phyloP scores from a whole-genome alignment of 2,113 vertebrate species.

The Peromyscus californicus region DNA sequence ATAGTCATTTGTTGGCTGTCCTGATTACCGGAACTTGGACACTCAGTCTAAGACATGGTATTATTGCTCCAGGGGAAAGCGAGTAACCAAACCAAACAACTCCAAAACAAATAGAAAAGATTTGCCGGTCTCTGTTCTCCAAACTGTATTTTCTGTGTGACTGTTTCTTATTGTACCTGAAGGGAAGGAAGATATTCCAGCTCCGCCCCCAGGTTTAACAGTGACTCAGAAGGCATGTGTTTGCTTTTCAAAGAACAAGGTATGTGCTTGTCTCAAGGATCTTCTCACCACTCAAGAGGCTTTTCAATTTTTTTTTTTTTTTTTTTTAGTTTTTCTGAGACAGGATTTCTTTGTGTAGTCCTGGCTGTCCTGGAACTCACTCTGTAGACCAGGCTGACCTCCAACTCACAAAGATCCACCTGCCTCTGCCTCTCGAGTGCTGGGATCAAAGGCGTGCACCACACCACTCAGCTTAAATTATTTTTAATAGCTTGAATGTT shows the following conservation, averaged over 20 bases:
- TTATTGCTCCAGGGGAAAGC: background rate
- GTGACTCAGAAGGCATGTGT: background rate
- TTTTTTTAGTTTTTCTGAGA: too few species aligned
- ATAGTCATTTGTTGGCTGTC: background rate
- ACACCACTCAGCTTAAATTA: background rate
- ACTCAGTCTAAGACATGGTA: background rate
- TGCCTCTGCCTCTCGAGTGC: too few species aligned
- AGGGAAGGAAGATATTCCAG: background rate
- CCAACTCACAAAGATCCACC: too few species aligned
- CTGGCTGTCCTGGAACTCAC: too few species aligned
- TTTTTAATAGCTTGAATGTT: slow-evolving; percentile 18
- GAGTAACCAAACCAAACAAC: background rate
- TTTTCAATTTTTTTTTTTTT: background rate
- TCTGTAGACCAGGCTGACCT: too few species aligned
- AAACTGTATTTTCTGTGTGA: background rate
- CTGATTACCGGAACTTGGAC: background rate
- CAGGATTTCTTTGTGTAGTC: too few species aligned
- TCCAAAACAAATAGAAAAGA: slow-evolving; percentile 31
- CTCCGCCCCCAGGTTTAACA: background rate
- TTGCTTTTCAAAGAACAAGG: slow-evolving; percentile 33
- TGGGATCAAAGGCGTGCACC: too few species aligned
- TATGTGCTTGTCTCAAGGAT: background rate
- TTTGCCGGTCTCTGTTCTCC: background rate
- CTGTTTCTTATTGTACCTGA: background rate
- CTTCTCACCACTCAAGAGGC: slow-evolving; percentile 2